Conservation (phyloP, 2,888 invertebrate species). For the Meteorus colon region DNA sequence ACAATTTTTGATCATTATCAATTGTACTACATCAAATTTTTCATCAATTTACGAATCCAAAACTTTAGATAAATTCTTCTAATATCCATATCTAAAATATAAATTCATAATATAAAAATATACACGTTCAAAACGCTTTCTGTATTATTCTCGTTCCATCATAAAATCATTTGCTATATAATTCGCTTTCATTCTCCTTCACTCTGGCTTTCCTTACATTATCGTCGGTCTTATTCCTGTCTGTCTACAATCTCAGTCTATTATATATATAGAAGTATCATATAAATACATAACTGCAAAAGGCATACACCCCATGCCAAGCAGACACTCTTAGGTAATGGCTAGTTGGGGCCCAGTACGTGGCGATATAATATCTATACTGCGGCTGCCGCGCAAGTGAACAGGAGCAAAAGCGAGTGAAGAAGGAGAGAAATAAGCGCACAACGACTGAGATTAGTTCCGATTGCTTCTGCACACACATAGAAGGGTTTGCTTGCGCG, state of each 20-base stretch:
- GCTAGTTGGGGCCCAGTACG: constrained; percentile 24
- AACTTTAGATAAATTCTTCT: too few species aligned
- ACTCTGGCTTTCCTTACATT: not conserved
- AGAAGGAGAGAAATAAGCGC: constrained; percentile 44
- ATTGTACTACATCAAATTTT: too few species aligned
- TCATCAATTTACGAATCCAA: too few species aligned
- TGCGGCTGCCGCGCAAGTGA: constrained; percentile 26
- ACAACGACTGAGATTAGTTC: constrained; percentile 68
- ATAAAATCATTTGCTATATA: constrained; percentile 19
- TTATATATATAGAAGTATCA: not conserved
- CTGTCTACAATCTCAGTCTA: constrained; percentile 7
- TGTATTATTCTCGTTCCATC: constrained; percentile 7
- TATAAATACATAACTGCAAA: not conserved
- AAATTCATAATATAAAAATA: not conserved
- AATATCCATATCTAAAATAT: too few species aligned
- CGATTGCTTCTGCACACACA: constrained; percentile 63
- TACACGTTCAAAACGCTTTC: constrained; percentile 29
- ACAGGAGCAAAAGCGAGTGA: constrained; percentile 40
- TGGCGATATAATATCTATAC: constrained; percentile 37
- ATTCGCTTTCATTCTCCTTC: constrained; percentile 13
- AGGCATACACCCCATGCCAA: not conserved
- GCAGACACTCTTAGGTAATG: constrained; percentile 24
- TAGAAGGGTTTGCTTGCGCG: constrained; percentile 55
- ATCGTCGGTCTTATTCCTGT: constrained; percentile 19
- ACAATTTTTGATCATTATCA: too few species aligned